phyloP scores from a whole-genome alignment of 1,140 invertebrate genomes.

The Dendroctonus valens region DNA sequence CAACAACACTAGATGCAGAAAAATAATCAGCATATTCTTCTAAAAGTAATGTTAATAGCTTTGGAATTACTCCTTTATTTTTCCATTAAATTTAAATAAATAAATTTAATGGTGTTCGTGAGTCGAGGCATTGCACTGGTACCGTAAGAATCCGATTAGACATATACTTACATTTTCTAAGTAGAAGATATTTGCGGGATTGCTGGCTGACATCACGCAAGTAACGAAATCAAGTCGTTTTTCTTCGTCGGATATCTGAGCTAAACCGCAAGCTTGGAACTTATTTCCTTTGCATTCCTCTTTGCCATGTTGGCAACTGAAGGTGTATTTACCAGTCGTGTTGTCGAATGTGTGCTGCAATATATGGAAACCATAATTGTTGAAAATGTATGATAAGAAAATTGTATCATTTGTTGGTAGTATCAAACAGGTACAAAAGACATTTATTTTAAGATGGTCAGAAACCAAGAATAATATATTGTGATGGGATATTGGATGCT shows the following conservation, averaged over 20 bases:
- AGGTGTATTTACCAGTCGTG: constrained; percentile 52
- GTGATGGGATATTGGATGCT: too few relatives aligned
- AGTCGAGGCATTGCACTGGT: not conserved
- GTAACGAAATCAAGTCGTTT: constrained; percentile 53
- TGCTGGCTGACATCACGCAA: constrained; percentile 55
- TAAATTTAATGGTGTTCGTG: not conserved
- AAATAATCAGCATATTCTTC: too few relatives aligned
- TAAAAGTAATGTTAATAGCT: too few relatives aligned
- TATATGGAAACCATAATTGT: not conserved
- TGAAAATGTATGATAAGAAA: not conserved
- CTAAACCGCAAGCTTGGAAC: constrained; percentile 63
- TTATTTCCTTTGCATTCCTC: constrained; percentile 65
- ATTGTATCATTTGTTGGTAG: not conserved
- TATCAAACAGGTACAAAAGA: not conserved
- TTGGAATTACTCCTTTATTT: too few relatives aligned
- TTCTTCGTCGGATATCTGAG: constrained; percentile 50
- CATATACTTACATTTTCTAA: constrained; percentile 31
- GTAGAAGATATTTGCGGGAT: constrained; percentile 43
- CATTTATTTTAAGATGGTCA: too few relatives aligned
- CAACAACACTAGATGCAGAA: too few relatives aligned
- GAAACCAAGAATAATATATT: too few relatives aligned
- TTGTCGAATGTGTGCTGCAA: constrained; percentile 27
- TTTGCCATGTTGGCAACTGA: constrained; percentile 67
- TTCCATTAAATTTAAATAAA: too few relatives aligned
- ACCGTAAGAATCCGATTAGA: not conserved